These are phyloP conservation scores for Hydrophis major DNA, from an alignment of 2,797 vertebrate species.

Conservation along the genomic window DNA sequence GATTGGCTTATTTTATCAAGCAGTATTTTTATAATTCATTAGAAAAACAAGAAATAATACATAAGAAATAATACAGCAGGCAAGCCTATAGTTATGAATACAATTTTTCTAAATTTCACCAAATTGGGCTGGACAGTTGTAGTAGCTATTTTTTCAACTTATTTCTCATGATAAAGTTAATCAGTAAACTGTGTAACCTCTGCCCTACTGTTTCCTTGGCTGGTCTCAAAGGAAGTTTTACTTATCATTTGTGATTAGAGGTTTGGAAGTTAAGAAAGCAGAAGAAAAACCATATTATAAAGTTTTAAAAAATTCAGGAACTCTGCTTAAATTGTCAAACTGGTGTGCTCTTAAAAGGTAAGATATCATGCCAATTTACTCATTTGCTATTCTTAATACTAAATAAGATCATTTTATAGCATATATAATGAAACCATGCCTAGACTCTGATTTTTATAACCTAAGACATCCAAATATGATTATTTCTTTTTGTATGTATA, in stretches of 20 bases:
- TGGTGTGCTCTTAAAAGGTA: slow-evolving; percentile 79
- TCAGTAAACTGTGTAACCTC: slow-evolving; percentile 79
- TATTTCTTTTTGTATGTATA: background rate
- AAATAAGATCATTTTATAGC: background rate
- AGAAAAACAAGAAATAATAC: background rate
- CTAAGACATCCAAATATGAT: background rate
- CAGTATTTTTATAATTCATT: background rate
- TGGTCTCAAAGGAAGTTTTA: slow-evolving; percentile 63
- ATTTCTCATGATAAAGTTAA: slow-evolving; percentile 73
- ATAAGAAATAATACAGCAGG: background rate
- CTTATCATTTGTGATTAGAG: slow-evolving; percentile 46
- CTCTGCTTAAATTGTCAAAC: slow-evolving; percentile 76
- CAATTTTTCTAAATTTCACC: slow-evolving; percentile 46
- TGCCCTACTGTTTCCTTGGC: slow-evolving; percentile 70
- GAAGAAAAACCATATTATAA: slow-evolving; percentile 28
- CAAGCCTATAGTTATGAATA: background rate
- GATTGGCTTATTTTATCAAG: background rate
- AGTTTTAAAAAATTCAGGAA: slow-evolving; percentile 33
- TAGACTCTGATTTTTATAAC: background rate
- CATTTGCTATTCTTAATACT: background rate
- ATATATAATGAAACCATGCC: background rate
- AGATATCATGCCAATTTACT: background rate
- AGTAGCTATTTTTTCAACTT: slow-evolving; percentile 61
- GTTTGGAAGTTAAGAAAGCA: slow-evolving; percentile 55
- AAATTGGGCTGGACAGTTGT: slow-evolving; percentile 33